Percentiles rank a stretch among this genome's conserved stretches.
Conservation (phyloP, 1,140 invertebrate genomes). For the Cydia splendana region DNA sequence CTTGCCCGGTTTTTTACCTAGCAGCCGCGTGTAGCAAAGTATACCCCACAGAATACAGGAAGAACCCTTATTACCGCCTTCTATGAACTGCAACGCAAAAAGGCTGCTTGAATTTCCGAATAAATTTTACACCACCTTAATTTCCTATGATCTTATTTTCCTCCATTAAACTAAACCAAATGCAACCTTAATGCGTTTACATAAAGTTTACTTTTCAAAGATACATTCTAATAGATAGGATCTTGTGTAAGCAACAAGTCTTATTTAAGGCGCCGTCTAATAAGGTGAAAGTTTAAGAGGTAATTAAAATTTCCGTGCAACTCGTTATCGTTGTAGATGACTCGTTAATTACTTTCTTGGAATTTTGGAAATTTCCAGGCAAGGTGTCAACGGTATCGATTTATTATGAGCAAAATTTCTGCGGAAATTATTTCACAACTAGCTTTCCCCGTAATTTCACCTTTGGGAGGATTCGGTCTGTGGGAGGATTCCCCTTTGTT, state of each 20-base stretch:
- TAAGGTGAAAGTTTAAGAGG: constrained; percentile 27
- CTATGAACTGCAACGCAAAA: not conserved
- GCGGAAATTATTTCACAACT: not conserved
- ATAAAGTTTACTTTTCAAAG: not conserved
- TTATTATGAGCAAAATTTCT: not conserved
- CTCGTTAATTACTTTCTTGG: constrained; percentile 27
- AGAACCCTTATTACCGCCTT: not conserved
- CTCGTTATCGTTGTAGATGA: constrained; percentile 25
- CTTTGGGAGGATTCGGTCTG: no score
- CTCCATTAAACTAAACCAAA: not conserved
- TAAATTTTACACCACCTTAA: not conserved
- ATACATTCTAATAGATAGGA: not conserved
- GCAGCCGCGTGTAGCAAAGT: no score
- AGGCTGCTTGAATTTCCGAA: not conserved
- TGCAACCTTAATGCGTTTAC: not conserved
- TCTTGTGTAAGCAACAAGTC: not conserved
- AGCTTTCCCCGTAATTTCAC: no score
- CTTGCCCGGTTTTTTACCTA: no score
- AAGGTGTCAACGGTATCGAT: not conserved
- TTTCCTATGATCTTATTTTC: not conserved
- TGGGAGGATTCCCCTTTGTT: no score
- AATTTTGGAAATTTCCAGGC: constrained; percentile 25
- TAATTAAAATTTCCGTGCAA: constrained; percentile 33
- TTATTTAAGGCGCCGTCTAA: constrained; percentile 13
- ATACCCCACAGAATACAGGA: no score